These are phyloP conservation scores for Podabrus alpinus DNA, from an alignment of 2,888 invertebrate genomes.

Conservation along the genomic window DNA sequence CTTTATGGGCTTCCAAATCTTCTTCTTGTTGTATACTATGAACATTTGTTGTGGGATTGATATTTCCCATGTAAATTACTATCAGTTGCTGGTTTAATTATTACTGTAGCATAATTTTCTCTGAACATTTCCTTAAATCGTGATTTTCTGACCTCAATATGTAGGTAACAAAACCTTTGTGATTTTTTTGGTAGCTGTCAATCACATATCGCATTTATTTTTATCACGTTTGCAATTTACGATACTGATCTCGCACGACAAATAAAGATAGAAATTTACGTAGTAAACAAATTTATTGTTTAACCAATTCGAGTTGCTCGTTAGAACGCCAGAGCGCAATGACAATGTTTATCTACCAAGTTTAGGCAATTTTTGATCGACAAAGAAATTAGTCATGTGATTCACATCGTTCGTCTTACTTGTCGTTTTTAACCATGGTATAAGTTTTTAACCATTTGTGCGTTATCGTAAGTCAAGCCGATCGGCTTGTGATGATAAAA, in stretches of 20 bases:
- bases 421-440: background rate
- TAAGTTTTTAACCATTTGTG: too few relatives aligned
- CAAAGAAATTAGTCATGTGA: background rate
- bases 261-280: background rate
- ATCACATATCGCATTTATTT: background rate
- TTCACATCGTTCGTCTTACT: background rate
- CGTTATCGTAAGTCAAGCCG: background rate
- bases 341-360: slow-evolving; percentile 5
- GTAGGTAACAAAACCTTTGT: slow-evolving; percentile 46
- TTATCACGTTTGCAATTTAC: background rate
- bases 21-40: slow-evolving; percentile 45
- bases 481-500: background rate
- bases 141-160: slow-evolving; percentile 46
- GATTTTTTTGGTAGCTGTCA: slow-evolving; percentile 36
- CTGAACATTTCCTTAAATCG: slow-evolving; percentile 26
- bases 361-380: slow-evolving; percentile 1
- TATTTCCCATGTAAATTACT: slow-evolving; percentile 53
- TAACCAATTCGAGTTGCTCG: background rate
- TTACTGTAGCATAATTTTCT: slow-evolving; percentile 7
- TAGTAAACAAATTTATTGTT: background rate
- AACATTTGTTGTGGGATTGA: slow-evolving; percentile 43
- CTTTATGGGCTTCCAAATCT: slow-evolving; percentile 44
- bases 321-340: slow-evolving; percentile 5
- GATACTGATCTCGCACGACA: background rate
- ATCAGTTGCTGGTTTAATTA: slow-evolving; percentile 14